Percentiles rank a stretch among this genome's conserved stretches.
phyloP scores from a whole-genome alignment of 2,797 vertebrate species.

The Hemitrygon akajei region DNA sequence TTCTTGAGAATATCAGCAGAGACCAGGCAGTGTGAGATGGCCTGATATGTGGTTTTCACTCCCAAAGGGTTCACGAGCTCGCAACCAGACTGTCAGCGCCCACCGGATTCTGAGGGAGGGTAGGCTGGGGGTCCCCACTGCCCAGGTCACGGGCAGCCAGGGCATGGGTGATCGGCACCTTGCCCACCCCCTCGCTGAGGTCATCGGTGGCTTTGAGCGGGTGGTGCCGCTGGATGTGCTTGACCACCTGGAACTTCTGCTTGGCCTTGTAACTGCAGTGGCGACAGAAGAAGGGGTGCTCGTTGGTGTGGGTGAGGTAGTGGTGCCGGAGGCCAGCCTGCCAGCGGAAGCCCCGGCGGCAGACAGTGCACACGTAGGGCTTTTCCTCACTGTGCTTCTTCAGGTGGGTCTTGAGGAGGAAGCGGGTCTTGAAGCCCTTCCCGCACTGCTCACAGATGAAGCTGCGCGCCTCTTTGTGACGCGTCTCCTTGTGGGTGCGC shows the following conservation, averaged over 20 bases:
- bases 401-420: slow-evolving; percentile 88
- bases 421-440: slow-evolving; percentile 92
- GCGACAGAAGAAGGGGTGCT: slow-evolving; percentile 82
- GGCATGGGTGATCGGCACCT: slow-evolving; percentile 59
- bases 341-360: slow-evolving; percentile 84
- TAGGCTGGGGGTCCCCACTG: slow-evolving; percentile 2
- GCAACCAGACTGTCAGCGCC: not conserved
- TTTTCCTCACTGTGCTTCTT: slow-evolving; percentile 84
- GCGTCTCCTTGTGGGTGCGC: slow-evolving; percentile 78
- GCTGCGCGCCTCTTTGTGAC: slow-evolving; percentile 75
- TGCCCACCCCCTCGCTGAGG: slow-evolving; percentile 69
- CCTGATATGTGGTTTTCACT: not conserved
- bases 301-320: slow-evolving; percentile 86
- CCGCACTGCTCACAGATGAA: slow-evolving; percentile 94
- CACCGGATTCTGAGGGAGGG: not conserved
- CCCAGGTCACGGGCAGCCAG: slow-evolving; percentile 68
- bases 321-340: slow-evolving; percentile 88
- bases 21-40: not conserved
- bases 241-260: slow-evolving; percentile 95
- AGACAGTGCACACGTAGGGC: slow-evolving; percentile 75
- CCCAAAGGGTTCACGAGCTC: not conserved
- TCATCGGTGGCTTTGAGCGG: slow-evolving; percentile 55
- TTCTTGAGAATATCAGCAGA: no score
- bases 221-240: slow-evolving; percentile 83
- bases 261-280: slow-evolving; percentile 88